A percentile compares a stretch with the other conserved stretches of the same genome.
These are phyloP conservation scores for Araneus ventricosus DNA, from an alignment of 1,140 invertebrate species.

Conservation along the genomic window DNA sequence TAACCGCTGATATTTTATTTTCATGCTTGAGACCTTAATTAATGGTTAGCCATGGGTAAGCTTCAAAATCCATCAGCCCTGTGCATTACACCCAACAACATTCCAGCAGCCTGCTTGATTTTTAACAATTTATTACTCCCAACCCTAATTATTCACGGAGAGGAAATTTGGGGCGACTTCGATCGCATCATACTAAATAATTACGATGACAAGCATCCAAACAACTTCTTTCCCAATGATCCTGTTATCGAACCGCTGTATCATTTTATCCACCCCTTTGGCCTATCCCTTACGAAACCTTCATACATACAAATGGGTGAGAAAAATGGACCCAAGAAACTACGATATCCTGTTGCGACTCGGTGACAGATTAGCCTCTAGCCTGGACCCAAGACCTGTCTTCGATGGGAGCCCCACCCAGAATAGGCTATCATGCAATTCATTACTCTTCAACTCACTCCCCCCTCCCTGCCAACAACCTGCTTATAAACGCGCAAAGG, in stretches of 20 bases:
- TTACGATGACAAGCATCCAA: conserved; percentile 33
- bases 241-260: conserved; percentile 32
- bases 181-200: conserved; percentile 15
- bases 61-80: neutral
- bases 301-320: conserved; percentile 59
- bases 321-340: conserved; percentile 15
- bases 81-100: neutral
- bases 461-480: neutral
- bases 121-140: conserved; percentile 14
- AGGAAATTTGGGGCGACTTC: neutral
- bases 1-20: neutral
- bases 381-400: conserved; percentile 41
- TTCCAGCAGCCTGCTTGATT: neutral
- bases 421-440: conserved; percentile 8
- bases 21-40: neutral
- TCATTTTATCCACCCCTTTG: neutral
- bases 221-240: neutral
- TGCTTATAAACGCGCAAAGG: neutral
- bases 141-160: neutral
- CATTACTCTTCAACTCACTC: conserved; percentile 14
- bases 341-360: conserved; percentile 53
- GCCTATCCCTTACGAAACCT: neutral
- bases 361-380: conserved; percentile 50
- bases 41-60: neutral
- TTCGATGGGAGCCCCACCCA: conserved; percentile 4